Evolutionary conservation across 2,888 invertebrate genomes (phyloP).

Genomic region (Imbricaverruca yamaguchii): DNA sequence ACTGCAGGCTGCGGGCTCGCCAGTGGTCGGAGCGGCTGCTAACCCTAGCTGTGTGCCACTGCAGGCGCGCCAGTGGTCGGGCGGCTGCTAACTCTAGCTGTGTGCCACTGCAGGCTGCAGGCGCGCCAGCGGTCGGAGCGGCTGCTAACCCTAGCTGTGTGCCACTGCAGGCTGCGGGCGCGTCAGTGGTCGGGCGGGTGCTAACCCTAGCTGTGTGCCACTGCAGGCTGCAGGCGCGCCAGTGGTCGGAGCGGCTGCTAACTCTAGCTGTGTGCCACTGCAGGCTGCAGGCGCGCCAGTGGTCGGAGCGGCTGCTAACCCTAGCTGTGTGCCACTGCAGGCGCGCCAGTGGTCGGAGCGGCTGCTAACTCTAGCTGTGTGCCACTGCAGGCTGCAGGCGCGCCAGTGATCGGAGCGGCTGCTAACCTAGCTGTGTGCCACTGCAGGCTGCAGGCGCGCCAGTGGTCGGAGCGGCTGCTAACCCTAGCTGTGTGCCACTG

Average conservation of each 20-base stretch:
- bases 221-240: constrained; percentile 73
- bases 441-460: constrained; percentile 73
- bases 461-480: constrained; percentile 69
- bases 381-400: constrained; percentile 62
- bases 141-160: neutral
- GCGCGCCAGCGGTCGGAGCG: constrained; percentile 90
- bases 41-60: neutral
- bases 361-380: neutral
- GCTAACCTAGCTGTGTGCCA: neutral
- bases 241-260: constrained; percentile 69
- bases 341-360: constrained; percentile 90
- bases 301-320: constrained; percentile 60
- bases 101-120: constrained; percentile 56
- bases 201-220: neutral
- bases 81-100: too few relatives aligned
- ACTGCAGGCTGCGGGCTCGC: constrained; percentile 72
- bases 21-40: constrained; percentile 73
- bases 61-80: constrained; percentile 89
- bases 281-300: constrained; percentile 84
- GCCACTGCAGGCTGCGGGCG: constrained; percentile 62
- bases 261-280: neutral
- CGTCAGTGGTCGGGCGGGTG: constrained; percentile 78
- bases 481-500: neutral
- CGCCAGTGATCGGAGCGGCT: constrained; percentile 83
- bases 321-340: constrained; percentile 40